These are phyloP conservation scores for Phorcus lineatus DNA, from an alignment of 2,888 invertebrate species.

Conservation along the genomic window DNA sequence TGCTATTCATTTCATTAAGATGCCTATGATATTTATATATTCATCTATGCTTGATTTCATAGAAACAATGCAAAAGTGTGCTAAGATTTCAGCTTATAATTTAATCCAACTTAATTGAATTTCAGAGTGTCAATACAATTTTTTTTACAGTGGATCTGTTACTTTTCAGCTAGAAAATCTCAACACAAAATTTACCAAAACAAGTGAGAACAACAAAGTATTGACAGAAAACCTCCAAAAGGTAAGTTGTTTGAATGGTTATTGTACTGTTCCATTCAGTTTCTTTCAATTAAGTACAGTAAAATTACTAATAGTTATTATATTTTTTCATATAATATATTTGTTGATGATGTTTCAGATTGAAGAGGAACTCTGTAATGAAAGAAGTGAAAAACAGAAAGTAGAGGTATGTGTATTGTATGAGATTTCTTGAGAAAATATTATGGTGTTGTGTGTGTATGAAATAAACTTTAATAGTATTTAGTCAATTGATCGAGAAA, in stretches of 20 bases:
- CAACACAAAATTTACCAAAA: conserved; percentile 40
- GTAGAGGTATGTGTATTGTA: not conserved
- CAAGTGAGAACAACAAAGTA: conserved; percentile 55
- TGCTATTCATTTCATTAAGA: too few relatives aligned
- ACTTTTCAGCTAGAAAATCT: conserved; percentile 58
- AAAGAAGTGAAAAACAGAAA: conserved; percentile 5
- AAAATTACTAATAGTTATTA: not conserved
- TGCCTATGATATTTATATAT: too few relatives aligned
- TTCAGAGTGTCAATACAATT: not conserved
- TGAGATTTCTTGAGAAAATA: not conserved
- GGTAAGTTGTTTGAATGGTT: conserved; percentile 42
- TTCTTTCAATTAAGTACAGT: too few relatives aligned
- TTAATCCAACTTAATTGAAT: not conserved
- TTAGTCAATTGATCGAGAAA: too few relatives aligned
- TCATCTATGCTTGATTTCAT: too few relatives aligned
- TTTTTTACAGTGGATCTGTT: not conserved
- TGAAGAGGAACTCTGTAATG: conserved; percentile 3
- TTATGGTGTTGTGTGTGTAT: too few relatives aligned
- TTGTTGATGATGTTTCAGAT: conserved; percentile 3
- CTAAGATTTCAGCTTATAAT: not conserved
- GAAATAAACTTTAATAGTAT: too few relatives aligned
- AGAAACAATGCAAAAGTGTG: too few relatives aligned
- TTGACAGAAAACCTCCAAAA: conserved; percentile 54
- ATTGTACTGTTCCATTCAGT: too few relatives aligned
- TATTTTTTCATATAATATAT: too few relatives aligned